Evolutionary conservation across 2,888 invertebrate species (phyloP).

Genomic region (Therioaphis trifolii): DNA sequence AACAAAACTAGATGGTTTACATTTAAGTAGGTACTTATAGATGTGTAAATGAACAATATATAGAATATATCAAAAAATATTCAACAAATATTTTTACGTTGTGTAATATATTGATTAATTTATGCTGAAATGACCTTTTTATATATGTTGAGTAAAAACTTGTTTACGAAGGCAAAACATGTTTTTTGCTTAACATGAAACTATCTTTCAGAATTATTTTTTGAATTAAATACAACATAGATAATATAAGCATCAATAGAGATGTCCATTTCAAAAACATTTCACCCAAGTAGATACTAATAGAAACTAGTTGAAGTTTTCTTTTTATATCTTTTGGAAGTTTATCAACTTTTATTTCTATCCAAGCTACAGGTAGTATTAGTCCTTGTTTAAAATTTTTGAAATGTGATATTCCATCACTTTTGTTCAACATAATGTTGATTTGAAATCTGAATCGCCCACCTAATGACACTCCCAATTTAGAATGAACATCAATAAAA

Average conservation of each 20-base stretch:
- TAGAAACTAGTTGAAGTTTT: conserved; percentile 43
- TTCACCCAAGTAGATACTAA: conserved; percentile 39
- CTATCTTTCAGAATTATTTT: conserved; percentile 59
- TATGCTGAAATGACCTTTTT: too few species aligned
- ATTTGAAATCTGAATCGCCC: conserved; percentile 64
- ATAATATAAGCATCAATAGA: conserved; percentile 39
- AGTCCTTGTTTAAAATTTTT: conserved; percentile 62
- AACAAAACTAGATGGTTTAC: too few species aligned
- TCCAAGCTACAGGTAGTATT: conserved; percentile 64
- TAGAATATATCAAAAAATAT: too few species aligned
- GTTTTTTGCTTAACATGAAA: conserved; percentile 50
- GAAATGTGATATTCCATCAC: conserved; percentile 56
- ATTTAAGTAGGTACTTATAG: too few species aligned
- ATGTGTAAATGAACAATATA: too few species aligned
- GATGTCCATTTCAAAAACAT: conserved; percentile 55
- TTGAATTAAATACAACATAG: conserved; percentile 51
- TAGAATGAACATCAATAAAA: conserved; percentile 80
- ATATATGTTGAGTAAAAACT: too few species aligned
- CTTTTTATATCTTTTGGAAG: conserved; percentile 52
- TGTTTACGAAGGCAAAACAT: conserved; percentile 36
- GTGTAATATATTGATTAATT: too few species aligned
- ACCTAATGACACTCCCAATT: conserved; percentile 63
- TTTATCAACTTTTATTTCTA: conserved; percentile 61
- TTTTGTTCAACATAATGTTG: conserved; percentile 59
- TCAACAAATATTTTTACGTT: too few species aligned